Evolutionary conservation across 2,113 vertebrate genomes (phyloP).

Genomic region (Oophaga pumilio): DNA sequence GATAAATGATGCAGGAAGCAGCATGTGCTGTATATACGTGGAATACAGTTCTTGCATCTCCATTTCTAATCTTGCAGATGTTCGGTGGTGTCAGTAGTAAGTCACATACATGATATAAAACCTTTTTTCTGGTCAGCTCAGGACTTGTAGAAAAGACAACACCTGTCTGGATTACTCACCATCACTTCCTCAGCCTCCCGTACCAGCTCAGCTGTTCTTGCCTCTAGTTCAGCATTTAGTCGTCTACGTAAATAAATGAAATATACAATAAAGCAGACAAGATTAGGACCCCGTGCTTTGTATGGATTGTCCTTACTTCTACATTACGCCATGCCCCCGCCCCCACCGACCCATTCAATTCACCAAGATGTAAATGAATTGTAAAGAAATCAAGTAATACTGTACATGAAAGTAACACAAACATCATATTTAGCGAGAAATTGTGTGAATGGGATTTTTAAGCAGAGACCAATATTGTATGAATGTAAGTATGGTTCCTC

Average conservation of each 20-base stretch:
- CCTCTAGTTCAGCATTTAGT: slow-evolving; percentile 90
- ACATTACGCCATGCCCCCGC: too few relatives aligned
- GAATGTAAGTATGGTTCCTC: too few relatives aligned
- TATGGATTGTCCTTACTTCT: neutral
- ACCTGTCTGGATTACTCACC: slow-evolving; percentile 72
- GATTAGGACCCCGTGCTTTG: neutral
- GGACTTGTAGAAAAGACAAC: neutral
- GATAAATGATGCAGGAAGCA: neutral
- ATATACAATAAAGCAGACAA: slow-evolving; percentile 42
- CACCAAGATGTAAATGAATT: too few relatives aligned
- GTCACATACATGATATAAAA: neutral
- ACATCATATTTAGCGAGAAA: too few relatives aligned
- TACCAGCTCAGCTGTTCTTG: slow-evolving; percentile 86
- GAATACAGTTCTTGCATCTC: neutral
- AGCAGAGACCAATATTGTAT: too few relatives aligned
- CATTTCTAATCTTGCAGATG: neutral
- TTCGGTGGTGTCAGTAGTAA: neutral
- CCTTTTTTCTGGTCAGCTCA: neutral
- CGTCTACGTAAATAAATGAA: slow-evolving; percentile 70
- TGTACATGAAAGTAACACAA: too few relatives aligned
- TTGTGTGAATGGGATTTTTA: too few relatives aligned
- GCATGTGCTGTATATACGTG: neutral
- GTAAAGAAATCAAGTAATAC: too few relatives aligned
- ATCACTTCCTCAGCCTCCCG: slow-evolving; percentile 86
- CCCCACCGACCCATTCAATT: too few relatives aligned